Evolutionary conservation across 2,797 vertebrate genomes (phyloP).

Genomic region (Uromys caudimaculatus): DNA sequence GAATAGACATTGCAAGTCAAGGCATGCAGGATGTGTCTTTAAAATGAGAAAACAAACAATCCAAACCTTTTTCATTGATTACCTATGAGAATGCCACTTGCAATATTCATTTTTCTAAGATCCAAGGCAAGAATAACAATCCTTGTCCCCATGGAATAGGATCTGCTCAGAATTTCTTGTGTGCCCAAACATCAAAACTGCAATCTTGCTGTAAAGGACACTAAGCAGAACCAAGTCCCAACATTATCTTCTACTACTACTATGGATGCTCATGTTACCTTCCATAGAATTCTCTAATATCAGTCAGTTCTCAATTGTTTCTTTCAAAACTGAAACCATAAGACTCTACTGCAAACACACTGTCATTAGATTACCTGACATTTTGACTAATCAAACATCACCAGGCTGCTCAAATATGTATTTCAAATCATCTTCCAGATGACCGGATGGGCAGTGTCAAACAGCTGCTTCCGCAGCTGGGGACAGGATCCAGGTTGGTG

Average conservation of each 20-base stretch:
- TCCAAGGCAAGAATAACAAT: conserved; percentile 32
- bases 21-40: not conserved
- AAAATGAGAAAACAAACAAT: conserved; percentile 55
- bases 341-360: not conserved
- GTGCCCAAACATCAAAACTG: not conserved
- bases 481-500: rapidly evolving
- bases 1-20: not conserved
- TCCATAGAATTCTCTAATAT: not conserved
- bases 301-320: not conserved
- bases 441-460: not conserved
- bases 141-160: not conserved
- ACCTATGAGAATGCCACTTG: conserved; percentile 17
- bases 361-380: not conserved
- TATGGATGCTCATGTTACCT: not conserved
- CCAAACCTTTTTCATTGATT: conserved; percentile 26
- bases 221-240: not conserved
- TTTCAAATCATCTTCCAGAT: not conserved
- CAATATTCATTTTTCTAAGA: conserved; percentile 49
- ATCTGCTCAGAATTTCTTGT: conserved; percentile 31
- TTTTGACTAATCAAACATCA: not conserved
- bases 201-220: not conserved
- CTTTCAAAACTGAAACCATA: not conserved
- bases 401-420: not conserved
- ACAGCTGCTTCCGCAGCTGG: not conserved
- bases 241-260: not conserved